These are phyloP conservation scores for Eurosta solidaginis DNA, from an alignment of 1,140 invertebrate species.

Conservation along the genomic window DNA sequence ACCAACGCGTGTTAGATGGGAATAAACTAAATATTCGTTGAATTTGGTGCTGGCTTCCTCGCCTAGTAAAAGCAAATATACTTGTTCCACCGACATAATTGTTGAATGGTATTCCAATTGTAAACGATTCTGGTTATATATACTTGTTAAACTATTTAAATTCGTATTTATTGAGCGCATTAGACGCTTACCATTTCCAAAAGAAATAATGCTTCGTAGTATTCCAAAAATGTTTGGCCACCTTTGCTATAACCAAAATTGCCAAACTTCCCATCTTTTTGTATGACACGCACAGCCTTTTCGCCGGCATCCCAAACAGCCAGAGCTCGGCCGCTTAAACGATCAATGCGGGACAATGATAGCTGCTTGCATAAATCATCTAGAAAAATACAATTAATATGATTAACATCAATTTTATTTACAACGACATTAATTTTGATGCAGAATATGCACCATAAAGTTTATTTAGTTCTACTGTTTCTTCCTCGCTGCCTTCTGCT, in stretches of 20 bases:
- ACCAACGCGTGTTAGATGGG: conserved; percentile 44
- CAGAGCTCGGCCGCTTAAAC: conserved; percentile 43
- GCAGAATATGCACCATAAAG: conserved; percentile 41
- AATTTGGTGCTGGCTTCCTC: conserved; percentile 41
- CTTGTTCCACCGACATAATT: conserved; percentile 51
- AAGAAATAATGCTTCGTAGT: conserved; percentile 51
- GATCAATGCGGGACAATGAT: conserved; percentile 46
- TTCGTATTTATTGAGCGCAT: background rate
- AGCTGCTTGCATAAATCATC: conserved; percentile 41
- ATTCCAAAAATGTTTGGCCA: conserved; percentile 45
- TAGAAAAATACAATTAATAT: conserved; percentile 28
- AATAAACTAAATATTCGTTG: conserved; percentile 51
- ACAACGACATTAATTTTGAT: background rate
- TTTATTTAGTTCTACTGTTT: conserved; percentile 22
- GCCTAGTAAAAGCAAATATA: conserved; percentile 46
- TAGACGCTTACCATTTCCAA: conserved; percentile 45
- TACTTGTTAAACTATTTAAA: background rate
- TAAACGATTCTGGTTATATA: conserved; percentile 43
- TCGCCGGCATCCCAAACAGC: conserved; percentile 44
- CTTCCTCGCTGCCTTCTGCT: background rate
- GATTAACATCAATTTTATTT: background rate
- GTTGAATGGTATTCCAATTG: conserved; percentile 44
- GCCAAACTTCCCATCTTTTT: conserved; percentile 55
- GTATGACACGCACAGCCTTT: conserved; percentile 45
- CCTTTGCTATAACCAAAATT: conserved; percentile 45